These are phyloP conservation scores for Acrocephalus arundinaceus DNA, from an alignment of 2,113 vertebrate genomes.

Conservation along the genomic window DNA sequence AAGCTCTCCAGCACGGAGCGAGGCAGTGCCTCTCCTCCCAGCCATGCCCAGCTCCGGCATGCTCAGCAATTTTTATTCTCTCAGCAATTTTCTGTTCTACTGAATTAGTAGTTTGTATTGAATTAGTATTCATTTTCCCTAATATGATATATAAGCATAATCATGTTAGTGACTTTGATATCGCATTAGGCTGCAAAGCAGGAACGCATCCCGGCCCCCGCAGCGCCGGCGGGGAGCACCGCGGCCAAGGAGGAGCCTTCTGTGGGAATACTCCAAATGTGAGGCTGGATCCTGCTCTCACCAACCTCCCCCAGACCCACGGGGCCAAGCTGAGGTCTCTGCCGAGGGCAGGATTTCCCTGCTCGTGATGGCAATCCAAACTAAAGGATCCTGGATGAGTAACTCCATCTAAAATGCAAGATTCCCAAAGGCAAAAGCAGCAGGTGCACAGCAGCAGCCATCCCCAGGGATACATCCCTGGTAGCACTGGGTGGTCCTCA, in stretches of 20 bases:
- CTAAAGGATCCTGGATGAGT: neutral
- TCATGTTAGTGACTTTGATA: slow-evolving; percentile 77
- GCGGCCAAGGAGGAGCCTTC: accelerated
- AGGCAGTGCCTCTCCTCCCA: neutral
- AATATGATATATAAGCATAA: slow-evolving; percentile 78
- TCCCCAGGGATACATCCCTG: accelerated
- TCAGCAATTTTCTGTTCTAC: slow-evolving; percentile 76
- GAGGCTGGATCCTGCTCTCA: neutral
- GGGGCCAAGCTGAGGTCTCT: neutral
- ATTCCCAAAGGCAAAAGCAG: neutral
- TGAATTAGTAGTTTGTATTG: slow-evolving; percentile 75
- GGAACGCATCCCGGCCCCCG: slow-evolving; percentile 10
- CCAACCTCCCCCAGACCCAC: accelerated
- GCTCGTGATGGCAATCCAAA: accelerated
- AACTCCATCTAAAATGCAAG: neutral
- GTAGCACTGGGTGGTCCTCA: accelerated
- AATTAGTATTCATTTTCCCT: slow-evolving; percentile 80
- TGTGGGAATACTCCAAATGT: neutral
- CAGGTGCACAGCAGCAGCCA: neutral
- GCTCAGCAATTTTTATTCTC: slow-evolving; percentile 67
- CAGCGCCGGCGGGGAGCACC: neutral
- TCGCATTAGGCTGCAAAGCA: slow-evolving; percentile 67
- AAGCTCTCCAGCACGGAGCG: neutral
- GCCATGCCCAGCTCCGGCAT: neutral
- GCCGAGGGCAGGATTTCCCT: neutral